Evolutionary conservation across 2,888 invertebrate species (phyloP).

Genomic region (Galerucella pusilla): DNA sequence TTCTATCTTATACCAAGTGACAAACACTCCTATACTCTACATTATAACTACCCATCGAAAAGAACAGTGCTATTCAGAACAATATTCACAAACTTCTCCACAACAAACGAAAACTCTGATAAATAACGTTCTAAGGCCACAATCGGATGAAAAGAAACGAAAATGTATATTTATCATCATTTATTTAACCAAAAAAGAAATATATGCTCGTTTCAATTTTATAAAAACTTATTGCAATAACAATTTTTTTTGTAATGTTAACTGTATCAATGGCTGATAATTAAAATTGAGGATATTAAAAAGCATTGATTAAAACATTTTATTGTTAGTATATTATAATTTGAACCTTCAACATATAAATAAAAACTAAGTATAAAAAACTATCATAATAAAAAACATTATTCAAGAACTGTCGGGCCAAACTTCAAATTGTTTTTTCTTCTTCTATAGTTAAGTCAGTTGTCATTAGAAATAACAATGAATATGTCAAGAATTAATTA

Average conservation of each 20-base stretch:
- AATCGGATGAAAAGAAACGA: not conserved
- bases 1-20: conserved; percentile 22
- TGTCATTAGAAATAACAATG: not conserved
- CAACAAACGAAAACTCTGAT: not conserved
- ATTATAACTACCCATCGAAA: conserved; percentile 23
- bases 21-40: conserved; percentile 24
- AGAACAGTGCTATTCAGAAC: conserved; percentile 14
- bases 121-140: not conserved
- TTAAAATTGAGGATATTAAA: not conserved
- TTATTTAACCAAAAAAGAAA: not conserved
- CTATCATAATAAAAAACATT: not conserved
- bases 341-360: not conserved
- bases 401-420: not conserved
- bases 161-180: not conserved
- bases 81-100: not conserved
- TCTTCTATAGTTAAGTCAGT: not conserved
- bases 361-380: conserved; percentile 6
- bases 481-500: not conserved
- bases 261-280: not conserved
- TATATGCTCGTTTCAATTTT: not conserved
- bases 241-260: not conserved
- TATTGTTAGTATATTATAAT: conserved; percentile 2
- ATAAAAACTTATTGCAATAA: not conserved
- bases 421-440: not conserved
- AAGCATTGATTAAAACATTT: not conserved